phyloP scores from a whole-genome alignment of 2,113 vertebrate genomes.

The Blennius ocellaris region DNA sequence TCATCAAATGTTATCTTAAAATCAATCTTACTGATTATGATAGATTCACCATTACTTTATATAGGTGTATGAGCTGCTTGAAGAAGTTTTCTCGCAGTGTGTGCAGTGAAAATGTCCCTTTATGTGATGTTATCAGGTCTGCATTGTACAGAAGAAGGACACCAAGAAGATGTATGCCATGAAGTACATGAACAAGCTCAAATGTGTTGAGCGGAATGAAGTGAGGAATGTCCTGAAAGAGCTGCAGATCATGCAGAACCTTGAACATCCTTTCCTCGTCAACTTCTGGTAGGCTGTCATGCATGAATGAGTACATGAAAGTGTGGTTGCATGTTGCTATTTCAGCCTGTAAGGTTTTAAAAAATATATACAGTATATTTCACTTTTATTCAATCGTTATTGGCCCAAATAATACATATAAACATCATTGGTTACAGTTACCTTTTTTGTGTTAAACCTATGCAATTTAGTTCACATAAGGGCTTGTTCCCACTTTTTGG shows the following conservation, averaged over 20 bases:
- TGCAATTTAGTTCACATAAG: too few species aligned
- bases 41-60: too few species aligned
- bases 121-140: conserved; percentile 85
- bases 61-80: too few species aligned
- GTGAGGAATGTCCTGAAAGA: conserved; percentile 98
- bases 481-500: not conserved
- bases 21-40: too few species aligned
- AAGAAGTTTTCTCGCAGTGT: too few species aligned
- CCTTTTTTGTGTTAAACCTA: too few species aligned
- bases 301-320: not conserved
- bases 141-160: conserved; percentile 97
- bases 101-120: not conserved
- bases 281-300: conserved; percentile 92
- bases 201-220: conserved; percentile 96
- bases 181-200: conserved; percentile 99
- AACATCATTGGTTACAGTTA: too few species aligned
- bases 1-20: not conserved
- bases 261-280: conserved; percentile 96
- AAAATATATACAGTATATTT: too few species aligned
- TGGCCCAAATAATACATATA: too few species aligned
- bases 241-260: conserved; percentile 97
- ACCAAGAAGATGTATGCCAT: conserved; percentile 99
- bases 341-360: too few species aligned
- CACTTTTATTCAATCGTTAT: too few species aligned
- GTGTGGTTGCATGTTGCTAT: not conserved